Percentiles rank a stretch among this genome's conserved stretches.
These are phyloP conservation scores for Mythimna pallens DNA, from an alignment of 2,888 invertebrate species.

Conservation along the genomic window DNA sequence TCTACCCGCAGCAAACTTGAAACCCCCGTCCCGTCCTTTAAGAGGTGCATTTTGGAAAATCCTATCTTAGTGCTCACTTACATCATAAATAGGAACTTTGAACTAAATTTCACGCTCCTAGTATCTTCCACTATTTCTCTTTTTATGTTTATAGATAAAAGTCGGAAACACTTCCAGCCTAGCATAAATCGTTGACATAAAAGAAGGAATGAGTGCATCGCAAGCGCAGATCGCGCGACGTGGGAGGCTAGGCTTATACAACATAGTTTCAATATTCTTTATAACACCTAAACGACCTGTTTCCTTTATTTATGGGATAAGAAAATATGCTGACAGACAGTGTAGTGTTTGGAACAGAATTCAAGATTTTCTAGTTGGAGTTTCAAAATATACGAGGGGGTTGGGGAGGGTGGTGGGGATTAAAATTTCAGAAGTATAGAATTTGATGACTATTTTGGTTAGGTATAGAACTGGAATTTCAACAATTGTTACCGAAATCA, in stretches of 20 bases:
- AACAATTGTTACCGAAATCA: too few species aligned
- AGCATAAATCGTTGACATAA: slow-evolving; percentile 59
- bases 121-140: too few species aligned
- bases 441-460: not conserved
- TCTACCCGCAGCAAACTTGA: too few species aligned
- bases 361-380: not conserved
- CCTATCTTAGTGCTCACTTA: too few species aligned
- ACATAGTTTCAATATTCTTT: slow-evolving; percentile 57
- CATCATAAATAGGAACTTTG: too few species aligned
- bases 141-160: not conserved
- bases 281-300: slow-evolving; percentile 52
- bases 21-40: too few species aligned
- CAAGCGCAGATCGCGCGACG: slow-evolving; percentile 78
- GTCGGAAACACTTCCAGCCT: slow-evolving; percentile 66
- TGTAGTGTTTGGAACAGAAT: slow-evolving; percentile 18
- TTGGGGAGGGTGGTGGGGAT: too few species aligned
- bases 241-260: slow-evolving; percentile 75
- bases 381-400: slow-evolving; percentile 1
- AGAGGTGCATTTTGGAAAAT: too few species aligned
- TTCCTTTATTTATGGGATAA: slow-evolving; percentile 52
- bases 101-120: too few species aligned
- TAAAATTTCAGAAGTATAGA: not conserved
- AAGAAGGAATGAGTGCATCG: slow-evolving; percentile 76
- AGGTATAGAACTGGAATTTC: too few species aligned
- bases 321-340: slow-evolving; percentile 31